Conservation (phyloP, 2,888 invertebrate species). For the Mythimna lalbum region DNA sequence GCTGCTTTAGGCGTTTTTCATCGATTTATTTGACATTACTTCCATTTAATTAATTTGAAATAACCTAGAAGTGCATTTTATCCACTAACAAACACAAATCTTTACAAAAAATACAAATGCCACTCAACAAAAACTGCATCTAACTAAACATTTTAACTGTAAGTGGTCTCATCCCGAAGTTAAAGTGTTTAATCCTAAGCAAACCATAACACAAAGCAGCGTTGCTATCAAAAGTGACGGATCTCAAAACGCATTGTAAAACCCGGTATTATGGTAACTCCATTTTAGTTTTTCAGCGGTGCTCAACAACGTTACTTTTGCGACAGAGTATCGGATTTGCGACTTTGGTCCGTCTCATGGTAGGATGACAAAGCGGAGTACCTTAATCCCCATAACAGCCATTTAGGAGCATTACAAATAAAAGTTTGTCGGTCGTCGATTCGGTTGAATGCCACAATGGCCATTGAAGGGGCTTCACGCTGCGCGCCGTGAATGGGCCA, state of each 20-base stretch:
- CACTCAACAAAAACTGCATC: slow-evolving; percentile 48
- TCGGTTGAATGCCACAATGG: slow-evolving; percentile 83
- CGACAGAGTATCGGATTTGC: slow-evolving; percentile 71
- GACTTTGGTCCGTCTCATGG: slow-evolving; percentile 75
- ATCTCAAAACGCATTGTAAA: slow-evolving; percentile 82
- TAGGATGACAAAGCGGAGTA: slow-evolving; percentile 83
- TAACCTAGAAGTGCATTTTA: slow-evolving; percentile 1
- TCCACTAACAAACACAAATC: slow-evolving; percentile 26
- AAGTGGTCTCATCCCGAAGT: slow-evolving; percentile 76
- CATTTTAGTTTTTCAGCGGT: slow-evolving; percentile 70
- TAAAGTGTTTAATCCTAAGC: slow-evolving; percentile 82
- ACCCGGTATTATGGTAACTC: slow-evolving; percentile 70
- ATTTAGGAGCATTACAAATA: slow-evolving; percentile 89
- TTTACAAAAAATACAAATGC: slow-evolving; percentile 16
- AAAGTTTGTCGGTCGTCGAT: slow-evolving; percentile 84
- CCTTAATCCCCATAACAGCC: slow-evolving; percentile 89
- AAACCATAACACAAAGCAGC: slow-evolving; percentile 79
- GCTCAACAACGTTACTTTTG: slow-evolving; percentile 65
- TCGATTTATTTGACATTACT: not conserved
- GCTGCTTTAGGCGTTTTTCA: not conserved
- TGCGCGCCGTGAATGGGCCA: slow-evolving; percentile 87
- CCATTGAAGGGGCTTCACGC: slow-evolving; percentile 88
- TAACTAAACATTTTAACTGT: slow-evolving; percentile 69
- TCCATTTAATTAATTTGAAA: slow-evolving; percentile 8
- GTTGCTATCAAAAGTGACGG: slow-evolving; percentile 85